These are phyloP conservation scores for Zosterops pallidus DNA, from an alignment of 2,113 vertebrate species.

Conservation along the genomic window DNA sequence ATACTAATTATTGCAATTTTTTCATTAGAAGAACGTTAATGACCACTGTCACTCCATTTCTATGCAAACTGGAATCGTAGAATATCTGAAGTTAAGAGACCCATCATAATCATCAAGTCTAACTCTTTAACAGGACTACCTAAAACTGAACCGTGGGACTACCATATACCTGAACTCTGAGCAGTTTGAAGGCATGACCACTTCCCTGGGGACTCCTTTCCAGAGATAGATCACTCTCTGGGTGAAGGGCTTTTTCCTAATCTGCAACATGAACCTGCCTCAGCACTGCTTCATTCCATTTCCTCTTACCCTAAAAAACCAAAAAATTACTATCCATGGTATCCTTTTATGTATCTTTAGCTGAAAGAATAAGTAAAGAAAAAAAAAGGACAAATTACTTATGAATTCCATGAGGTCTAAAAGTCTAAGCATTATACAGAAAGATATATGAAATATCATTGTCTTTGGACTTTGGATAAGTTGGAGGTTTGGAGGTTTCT, in stretches of 20 bases:
- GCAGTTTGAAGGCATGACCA: not conserved
- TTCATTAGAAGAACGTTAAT: not conserved
- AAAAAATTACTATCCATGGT: not conserved
- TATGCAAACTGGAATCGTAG: not conserved
- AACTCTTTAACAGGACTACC: not conserved
- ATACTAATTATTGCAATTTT: not conserved
- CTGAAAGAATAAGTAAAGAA: not conserved
- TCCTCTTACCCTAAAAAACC: not conserved
- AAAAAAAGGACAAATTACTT: not conserved
- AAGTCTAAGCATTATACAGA: not conserved
- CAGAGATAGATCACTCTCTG: accelerated
- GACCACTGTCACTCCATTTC: not conserved
- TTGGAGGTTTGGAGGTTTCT: not conserved
- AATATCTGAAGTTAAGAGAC: not conserved
- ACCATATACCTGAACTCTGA: not conserved
- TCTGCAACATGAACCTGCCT: not conserved
- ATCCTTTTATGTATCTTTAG: not conserved
- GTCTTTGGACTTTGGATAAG: not conserved
- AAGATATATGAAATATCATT: not conserved
- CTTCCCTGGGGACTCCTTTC: not conserved
- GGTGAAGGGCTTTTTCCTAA: not conserved
- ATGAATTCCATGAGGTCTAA: not conserved
- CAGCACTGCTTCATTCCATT: not conserved
- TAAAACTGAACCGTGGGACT: not conserved
- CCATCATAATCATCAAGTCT: not conserved